Conservation (phyloP, 1,140 invertebrate genomes). For the Ips nitidus region DNA sequence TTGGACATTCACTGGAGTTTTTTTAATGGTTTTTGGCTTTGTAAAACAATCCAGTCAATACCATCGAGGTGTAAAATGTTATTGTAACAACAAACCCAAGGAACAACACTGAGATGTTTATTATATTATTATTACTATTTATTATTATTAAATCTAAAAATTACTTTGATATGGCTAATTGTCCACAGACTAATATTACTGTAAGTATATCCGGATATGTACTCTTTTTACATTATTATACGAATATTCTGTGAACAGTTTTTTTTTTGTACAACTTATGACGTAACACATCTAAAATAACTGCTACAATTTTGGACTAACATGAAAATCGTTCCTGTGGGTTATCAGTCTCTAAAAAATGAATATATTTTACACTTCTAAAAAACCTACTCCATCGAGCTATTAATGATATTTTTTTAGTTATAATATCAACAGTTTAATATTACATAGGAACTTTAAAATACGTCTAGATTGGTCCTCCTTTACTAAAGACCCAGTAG, state of each 20-base stretch:
- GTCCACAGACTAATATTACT: slow-evolving; percentile 39
- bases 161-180: slow-evolving; percentile 29
- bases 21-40: too few species aligned
- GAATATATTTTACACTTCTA: slow-evolving; percentile 13
- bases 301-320: background rate
- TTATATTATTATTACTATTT: too few species aligned
- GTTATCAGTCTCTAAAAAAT: slow-evolving; percentile 16
- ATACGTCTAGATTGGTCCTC: slow-evolving; percentile 49
- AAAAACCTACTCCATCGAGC: slow-evolving; percentile 5
- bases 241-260: slow-evolving; percentile 10
- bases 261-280: slow-evolving; percentile 24
- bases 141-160: background rate
- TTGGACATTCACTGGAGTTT: too few species aligned
- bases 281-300: background rate
- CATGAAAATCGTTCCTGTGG: background rate
- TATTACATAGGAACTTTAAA: slow-evolving; percentile 49
- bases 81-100: too few species aligned
- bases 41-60: too few species aligned
- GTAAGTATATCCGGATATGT: slow-evolving; percentile 28
- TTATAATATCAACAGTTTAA: slow-evolving; percentile 37
- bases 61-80: too few species aligned
- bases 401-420: slow-evolving; percentile 7
- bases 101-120: too few species aligned
- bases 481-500: slow-evolving; percentile 43
- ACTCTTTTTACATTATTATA: slow-evolving; percentile 3